These are phyloP conservation scores for Buphagus erythrorhynchus DNA, from an alignment of 2,797 vertebrate genomes.

Conservation along the genomic window DNA sequence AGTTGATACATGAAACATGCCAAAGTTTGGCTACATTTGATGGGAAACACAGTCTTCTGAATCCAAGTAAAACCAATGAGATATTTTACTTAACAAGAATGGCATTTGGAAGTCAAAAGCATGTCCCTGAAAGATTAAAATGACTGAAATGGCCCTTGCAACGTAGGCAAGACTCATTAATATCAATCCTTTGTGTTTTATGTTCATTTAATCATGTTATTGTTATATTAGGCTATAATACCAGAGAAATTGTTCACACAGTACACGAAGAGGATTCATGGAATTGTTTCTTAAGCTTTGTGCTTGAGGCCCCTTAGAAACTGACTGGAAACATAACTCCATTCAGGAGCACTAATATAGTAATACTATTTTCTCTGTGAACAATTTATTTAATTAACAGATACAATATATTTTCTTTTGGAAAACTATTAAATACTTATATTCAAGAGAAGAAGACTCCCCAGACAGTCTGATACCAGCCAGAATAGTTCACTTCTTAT, in stretches of 20 bases:
- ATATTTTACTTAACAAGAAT: slow-evolving; percentile 30
- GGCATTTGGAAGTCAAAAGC: slow-evolving; percentile 32
- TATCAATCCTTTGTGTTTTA: not conserved
- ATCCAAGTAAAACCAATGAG: slow-evolving; percentile 16
- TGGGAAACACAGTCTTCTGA: slow-evolving; percentile 55
- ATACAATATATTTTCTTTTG: slow-evolving; percentile 40
- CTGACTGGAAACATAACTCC: not conserved
- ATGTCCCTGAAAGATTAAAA: not conserved
- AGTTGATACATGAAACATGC: slow-evolving; percentile 13
- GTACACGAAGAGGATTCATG: not conserved
- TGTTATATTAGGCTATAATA: not conserved
- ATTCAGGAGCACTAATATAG: slow-evolving; percentile 20
- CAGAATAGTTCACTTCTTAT: slow-evolving; percentile 7
- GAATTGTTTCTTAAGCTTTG: not conserved
- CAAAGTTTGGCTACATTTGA: slow-evolving; percentile 27
- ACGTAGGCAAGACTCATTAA: slow-evolving; percentile 10
- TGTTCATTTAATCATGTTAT: not conserved
- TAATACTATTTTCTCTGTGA: slow-evolving; percentile 30
- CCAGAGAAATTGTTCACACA: slow-evolving; percentile 4
- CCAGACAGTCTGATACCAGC: not conserved
- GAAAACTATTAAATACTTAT: slow-evolving; percentile 25
- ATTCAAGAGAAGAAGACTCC: slow-evolving; percentile 33
- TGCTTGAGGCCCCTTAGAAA: slow-evolving; percentile 13
- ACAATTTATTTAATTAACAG: slow-evolving; percentile 41
- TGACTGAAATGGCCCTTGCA: slow-evolving; percentile 10